Conservation (phyloP, 2,113 vertebrate species). For the Sylvietta virens region DNA sequence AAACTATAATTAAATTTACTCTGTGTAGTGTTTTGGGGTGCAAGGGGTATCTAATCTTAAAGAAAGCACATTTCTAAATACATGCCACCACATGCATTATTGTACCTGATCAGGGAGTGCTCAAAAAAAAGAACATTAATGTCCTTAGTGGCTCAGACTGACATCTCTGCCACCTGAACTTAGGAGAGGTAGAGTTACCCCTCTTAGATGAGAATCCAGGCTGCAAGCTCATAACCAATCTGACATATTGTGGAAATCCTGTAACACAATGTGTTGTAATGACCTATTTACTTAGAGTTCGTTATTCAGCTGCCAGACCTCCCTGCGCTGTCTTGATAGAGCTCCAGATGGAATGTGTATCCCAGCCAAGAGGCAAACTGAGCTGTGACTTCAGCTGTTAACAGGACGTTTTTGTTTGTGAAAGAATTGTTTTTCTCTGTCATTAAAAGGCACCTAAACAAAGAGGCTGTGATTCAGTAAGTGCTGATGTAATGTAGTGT, state of each 20-base stretch:
- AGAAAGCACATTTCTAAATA: neutral
- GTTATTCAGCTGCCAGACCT: slow-evolving; percentile 64
- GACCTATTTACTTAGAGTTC: slow-evolving; percentile 42
- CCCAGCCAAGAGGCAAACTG: slow-evolving; percentile 3
- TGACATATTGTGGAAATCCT: neutral
- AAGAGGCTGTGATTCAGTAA: neutral
- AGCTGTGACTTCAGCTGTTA: slow-evolving; percentile 61
- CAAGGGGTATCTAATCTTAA: neutral
- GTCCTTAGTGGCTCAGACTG: neutral
- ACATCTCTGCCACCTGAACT: neutral
- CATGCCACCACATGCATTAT: neutral
- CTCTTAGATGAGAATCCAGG: neutral
- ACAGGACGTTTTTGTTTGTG: neutral
- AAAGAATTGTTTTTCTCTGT: slow-evolving; percentile 16
- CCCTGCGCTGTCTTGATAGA: slow-evolving; percentile 45
- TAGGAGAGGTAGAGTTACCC: neutral
- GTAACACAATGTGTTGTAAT: slow-evolving; percentile 28
- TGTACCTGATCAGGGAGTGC: neutral
- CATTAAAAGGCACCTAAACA: slow-evolving; percentile 15
- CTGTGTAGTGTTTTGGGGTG: rapidly evolving
- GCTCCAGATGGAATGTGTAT: slow-evolving; percentile 47
- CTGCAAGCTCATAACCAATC: neutral
- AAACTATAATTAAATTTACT: neutral
- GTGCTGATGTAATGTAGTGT: neutral
- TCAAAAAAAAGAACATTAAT: neutral